These are phyloP conservation scores for Threskiornis aethiopicus DNA, from an alignment of 2,797 vertebrate genomes.

Conservation along the genomic window DNA sequence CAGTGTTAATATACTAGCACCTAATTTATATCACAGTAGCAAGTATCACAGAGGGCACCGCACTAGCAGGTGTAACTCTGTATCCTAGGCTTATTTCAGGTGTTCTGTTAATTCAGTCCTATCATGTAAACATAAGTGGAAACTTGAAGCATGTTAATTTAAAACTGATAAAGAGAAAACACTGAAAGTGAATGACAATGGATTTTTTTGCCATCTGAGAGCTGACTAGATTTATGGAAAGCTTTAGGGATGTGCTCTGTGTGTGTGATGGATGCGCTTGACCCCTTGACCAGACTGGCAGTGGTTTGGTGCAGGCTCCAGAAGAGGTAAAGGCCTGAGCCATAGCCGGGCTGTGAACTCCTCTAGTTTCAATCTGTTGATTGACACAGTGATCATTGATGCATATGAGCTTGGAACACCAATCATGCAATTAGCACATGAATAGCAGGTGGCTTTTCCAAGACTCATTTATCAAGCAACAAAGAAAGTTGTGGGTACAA, in stretches of 20 bases:
- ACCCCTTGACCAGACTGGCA: too few species aligned
- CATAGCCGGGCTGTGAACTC: too few species aligned
- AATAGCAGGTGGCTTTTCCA: too few species aligned
- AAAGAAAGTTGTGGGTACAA: too few species aligned
- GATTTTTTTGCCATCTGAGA: neutral
- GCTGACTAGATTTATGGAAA: neutral
- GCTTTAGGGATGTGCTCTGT: neutral
- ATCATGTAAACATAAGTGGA: neutral
- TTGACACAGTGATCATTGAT: too few species aligned
- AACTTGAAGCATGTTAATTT: neutral
- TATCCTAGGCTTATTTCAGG: neutral
- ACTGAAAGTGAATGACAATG: neutral
- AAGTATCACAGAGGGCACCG: neutral
- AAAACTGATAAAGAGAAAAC: neutral
- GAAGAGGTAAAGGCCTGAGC: too few species aligned
- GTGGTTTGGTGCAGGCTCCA: too few species aligned
- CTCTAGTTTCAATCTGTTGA: too few species aligned
- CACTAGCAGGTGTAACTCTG: neutral
- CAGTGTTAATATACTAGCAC: neutral
- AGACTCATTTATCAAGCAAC: too few species aligned
- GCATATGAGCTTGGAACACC: too few species aligned
- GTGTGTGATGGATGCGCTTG: too few species aligned
- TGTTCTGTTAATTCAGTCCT: neutral
- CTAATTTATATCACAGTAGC: neutral
- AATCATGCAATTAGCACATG: too few species aligned